Percentiles rank a stretch among this genome's conserved stretches.
phyloP scores from a whole-genome alignment of 2,888 invertebrate genomes.

The Disparrhopalites patrizii region DNA sequence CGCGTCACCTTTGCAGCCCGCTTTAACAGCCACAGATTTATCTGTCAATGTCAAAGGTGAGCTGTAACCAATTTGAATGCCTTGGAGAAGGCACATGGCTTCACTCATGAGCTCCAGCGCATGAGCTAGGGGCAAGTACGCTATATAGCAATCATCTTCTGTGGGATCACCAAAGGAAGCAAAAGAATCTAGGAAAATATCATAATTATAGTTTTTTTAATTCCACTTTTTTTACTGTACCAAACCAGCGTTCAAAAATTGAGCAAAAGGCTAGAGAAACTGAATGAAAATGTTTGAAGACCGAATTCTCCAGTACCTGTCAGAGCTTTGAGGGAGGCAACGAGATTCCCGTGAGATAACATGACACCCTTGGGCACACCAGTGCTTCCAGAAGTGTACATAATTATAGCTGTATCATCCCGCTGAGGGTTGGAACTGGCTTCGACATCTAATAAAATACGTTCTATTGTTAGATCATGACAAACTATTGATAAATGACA shows the following conservation, averaged over 20 bases:
- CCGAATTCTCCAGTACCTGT: no score
- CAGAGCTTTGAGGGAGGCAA: constrained; percentile 67
- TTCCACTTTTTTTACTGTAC: no score
- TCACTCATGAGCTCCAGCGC: constrained; percentile 79
- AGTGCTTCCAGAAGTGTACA: constrained; percentile 99
- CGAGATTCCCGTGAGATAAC: constrained; percentile 74
- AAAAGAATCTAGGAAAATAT: constrained; percentile 13
- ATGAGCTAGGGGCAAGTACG: constrained; percentile 94
- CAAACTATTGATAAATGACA: no score
- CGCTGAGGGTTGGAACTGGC: constrained; percentile 56
- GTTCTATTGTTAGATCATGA: no score
- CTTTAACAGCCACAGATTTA: constrained; percentile 90
- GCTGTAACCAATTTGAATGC: constrained; percentile 69
- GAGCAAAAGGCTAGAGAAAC: no score
- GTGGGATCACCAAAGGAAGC: constrained; percentile 32
- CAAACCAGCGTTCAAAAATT: no score
- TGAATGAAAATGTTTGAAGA: no score
- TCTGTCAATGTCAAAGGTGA: constrained; percentile 90
- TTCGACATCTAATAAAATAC: constrained; percentile 55
- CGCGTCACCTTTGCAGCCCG: constrained; percentile 82
- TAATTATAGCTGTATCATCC: constrained; percentile 89
- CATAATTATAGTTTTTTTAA: not conserved
- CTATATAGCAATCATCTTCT: constrained; percentile 74
- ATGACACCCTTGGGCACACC: constrained; percentile 89
- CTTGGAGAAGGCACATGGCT: constrained; percentile 46